A percentile compares a stretch with the other conserved stretches of the same genome.
These are phyloP conservation scores for Eupithecia dodoneata DNA, from an alignment of 2,888 invertebrate species.

Conservation along the genomic window DNA sequence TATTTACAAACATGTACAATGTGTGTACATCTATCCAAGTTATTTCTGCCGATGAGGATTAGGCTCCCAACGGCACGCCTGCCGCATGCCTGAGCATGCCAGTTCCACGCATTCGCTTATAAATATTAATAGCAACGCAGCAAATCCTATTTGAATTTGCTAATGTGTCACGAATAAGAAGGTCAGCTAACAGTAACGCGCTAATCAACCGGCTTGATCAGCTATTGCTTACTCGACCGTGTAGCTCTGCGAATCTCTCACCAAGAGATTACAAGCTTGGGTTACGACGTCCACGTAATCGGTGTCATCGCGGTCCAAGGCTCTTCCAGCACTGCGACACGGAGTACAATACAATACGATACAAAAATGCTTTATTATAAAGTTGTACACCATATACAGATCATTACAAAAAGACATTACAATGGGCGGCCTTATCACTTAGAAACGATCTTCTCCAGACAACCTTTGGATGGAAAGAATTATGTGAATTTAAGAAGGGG, in stretches of 20 bases:
- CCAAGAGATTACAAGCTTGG: constrained; percentile 36
- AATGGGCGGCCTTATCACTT: no score
- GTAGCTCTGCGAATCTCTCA: constrained; percentile 54
- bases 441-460: no score
- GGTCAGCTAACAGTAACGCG: constrained; percentile 68
- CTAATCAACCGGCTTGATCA: constrained; percentile 56
- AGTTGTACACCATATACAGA: no score
- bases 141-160: constrained; percentile 51
- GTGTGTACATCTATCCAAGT: no score
- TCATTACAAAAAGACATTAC: no score
- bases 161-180: constrained; percentile 53
- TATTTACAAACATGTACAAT: no score
- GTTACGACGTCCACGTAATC: constrained; percentile 43
- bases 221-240: constrained; percentile 55
- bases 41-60: neutral
- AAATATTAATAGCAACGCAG: constrained; percentile 42
- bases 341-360: constrained; percentile 9
- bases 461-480: no score
- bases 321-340: constrained; percentile 45
- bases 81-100: constrained; percentile 18
- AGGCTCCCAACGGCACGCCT: constrained; percentile 11
- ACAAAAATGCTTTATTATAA: no score
- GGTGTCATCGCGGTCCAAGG: constrained; percentile 55
- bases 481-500: no score
- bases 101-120: constrained; percentile 37